Evolutionary conservation across 2,797 vertebrate genomes (phyloP).

Genomic region (Pampus argenteus): DNA sequence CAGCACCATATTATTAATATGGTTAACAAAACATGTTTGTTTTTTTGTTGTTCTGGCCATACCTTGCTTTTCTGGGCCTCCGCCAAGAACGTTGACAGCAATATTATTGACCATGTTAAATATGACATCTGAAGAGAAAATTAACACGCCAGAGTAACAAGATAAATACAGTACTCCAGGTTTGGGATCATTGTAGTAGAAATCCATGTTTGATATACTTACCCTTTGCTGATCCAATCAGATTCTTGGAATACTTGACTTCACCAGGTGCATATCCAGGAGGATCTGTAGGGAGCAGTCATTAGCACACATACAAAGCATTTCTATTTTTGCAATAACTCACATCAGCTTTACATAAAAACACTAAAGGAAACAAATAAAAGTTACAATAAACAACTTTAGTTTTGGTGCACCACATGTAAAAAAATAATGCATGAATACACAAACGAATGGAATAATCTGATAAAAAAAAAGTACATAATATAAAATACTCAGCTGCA

Average conservation of each 20-base stretch:
- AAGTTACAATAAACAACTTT: background rate
- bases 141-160: background rate
- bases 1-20: background rate
- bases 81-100: constrained; percentile 95
- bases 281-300: constrained; percentile 82
- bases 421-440: background rate
- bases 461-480: constrained; percentile 1
- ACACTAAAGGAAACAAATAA: background rate
- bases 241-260: constrained; percentile 91
- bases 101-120: constrained; percentile 98
- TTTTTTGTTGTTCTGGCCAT: constrained; percentile 17
- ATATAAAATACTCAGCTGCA: too few species aligned
- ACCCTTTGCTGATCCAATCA: constrained; percentile 97
- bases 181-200: background rate
- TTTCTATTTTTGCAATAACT: background rate
- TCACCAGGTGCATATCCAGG: constrained; percentile 88
- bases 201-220: constrained; percentile 56
- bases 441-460: background rate
- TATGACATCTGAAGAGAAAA: constrained; percentile 90
- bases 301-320: background rate
- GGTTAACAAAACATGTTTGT: too few species aligned
- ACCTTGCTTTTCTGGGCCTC: constrained; percentile 84
- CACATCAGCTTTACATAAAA: background rate
- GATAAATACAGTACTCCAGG: constrained; percentile 1
- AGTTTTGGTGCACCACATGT: background rate